These are phyloP conservation scores for Drosophila helvetica DNA, from an alignment of 2,888 invertebrate genomes.

Conservation along the genomic window DNA sequence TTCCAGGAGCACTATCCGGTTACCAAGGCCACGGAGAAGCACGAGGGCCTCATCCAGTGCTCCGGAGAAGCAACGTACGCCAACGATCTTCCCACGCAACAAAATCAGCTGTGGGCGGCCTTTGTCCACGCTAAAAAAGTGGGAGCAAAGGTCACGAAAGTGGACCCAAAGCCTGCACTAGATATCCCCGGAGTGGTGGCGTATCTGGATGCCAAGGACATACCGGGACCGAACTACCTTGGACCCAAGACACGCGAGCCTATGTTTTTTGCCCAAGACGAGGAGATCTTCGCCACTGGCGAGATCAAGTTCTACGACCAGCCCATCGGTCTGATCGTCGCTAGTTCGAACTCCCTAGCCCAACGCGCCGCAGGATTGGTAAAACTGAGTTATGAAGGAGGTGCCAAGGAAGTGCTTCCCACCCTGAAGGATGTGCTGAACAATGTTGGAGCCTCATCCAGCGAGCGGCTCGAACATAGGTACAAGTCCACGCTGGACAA, in stretches of 20 bases:
- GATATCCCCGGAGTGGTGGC: constrained; percentile 87
- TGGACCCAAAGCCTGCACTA: constrained; percentile 87
- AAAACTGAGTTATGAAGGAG: constrained; percentile 84
- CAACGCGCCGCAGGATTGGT: constrained; percentile 86
- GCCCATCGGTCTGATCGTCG: constrained; percentile 90
- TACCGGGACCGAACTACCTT: constrained; percentile 84
- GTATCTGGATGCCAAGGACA: constrained; percentile 86
- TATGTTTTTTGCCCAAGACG: constrained; percentile 71
- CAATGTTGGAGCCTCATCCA: constrained; percentile 12
- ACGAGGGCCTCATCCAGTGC: constrained; percentile 88
- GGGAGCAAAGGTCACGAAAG: constrained; percentile 85
- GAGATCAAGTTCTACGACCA: constrained; percentile 87
- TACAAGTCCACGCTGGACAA: constrained; percentile 63
- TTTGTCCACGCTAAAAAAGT: constrained; percentile 87
- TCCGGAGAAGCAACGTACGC: constrained; percentile 91
- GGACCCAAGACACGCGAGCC: constrained; percentile 86
- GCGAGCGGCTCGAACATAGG: constrained; percentile 68
- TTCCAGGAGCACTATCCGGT: constrained; percentile 89
- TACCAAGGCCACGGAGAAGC: constrained; percentile 90
- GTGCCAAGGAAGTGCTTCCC: constrained; percentile 75
- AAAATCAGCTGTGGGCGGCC: constrained; percentile 87
- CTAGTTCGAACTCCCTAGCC: constrained; percentile 86
- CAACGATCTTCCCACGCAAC: constrained; percentile 88
- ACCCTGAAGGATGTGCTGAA: constrained; percentile 85
- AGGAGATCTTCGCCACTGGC: constrained; percentile 81